A percentile compares a stretch with the other conserved stretches of the same genome.
Evolutionary conservation across 2,113 vertebrate genomes (phyloP).

Genomic region (human): GRCh38 chr1:81192501-81193000

Average conservation of each 20-base stretch:
- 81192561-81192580: not conserved
- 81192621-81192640: not conserved
- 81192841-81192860: not conserved
- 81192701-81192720: not conserved
- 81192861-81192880: not conserved
- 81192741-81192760: not conserved
- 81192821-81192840: not conserved
- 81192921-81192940: slow-evolving; percentile 25
- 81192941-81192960: not conserved
- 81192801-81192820: not conserved
- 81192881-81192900: not conserved
- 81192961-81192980: not conserved
- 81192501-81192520: not conserved
- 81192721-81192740: not conserved
- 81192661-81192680: not conserved
- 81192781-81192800: not conserved
- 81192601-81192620: not conserved
- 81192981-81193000: not conserved
- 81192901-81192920: not conserved
- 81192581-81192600: not conserved
- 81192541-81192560: not conserved
- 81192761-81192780: not conserved
- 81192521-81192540: not conserved
- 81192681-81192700: not conserved
- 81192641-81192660: not conserved